Base-by-base conservation (phyloP, 2,797 vertebrate species). In the Tragopan temminckii region DNA sequence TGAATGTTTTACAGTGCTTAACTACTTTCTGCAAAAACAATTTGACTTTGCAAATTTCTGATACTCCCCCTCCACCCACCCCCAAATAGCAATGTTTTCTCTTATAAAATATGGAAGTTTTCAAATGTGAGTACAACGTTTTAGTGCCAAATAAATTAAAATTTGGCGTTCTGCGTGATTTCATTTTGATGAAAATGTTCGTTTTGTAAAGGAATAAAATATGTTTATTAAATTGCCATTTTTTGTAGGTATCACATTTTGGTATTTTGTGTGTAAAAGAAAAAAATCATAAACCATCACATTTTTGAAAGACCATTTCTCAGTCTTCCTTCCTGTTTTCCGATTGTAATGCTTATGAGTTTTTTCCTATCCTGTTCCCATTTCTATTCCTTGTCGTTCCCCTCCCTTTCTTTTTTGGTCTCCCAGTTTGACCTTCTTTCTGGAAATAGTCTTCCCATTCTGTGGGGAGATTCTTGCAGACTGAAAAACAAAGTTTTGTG, bases 301-400 rank as follows among this genome's bases (percentile, higher is more conserved):
- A 2, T 21, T 72, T 88, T 71, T 57, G 29, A 25, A 52, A 61
- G 63, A 38, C 12, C 0, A 40, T 81, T 79, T 86, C 85, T 58
- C n/a, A 83, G 1, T 48, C 76, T 91, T 72, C 81, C 72, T 92
- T 92, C 87, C 85, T 87, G 40, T 81, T 96, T 93, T 89, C 69
- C 18, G 42, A 25, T 70, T 57, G 35, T 88, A 59, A 46, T 55
- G 62, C 33, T 38, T 92, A 6, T 27, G 42, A 63, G 8, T n/a
- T 46, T 88, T 80, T 83, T 78, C 68, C 78, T 85, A 10, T 84
- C 48, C 57, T 67, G 48, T 82, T 95, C 36, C 31, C 23, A 27
- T 89, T 94, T 91, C 87, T 68, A 84, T 33, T 77, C 25, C 57
- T 88, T 84, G 33, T 67, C 9, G 5, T 90, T 92, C 19, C 36